Evolutionary conservation across 2,888 invertebrate genomes (phyloP).

Genomic region (Phengaris alcon): DNA sequence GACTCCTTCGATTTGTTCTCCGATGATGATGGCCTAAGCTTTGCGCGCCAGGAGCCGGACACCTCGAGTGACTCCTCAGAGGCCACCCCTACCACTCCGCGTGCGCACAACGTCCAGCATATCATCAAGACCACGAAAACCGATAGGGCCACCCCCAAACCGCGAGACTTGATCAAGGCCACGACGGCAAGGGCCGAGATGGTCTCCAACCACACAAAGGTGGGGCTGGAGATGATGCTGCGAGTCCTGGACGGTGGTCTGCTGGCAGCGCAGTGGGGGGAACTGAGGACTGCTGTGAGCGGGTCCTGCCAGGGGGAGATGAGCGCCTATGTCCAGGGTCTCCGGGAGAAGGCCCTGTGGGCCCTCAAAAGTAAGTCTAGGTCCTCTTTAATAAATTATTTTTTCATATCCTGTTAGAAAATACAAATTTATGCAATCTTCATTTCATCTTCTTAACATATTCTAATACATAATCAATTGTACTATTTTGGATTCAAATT

Average conservation of each 20-base stretch:
- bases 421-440: background rate
- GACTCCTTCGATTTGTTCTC: slow-evolving; percentile 63
- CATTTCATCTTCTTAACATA: too few species aligned
- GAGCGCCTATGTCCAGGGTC: slow-evolving; percentile 79
- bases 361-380: slow-evolving; percentile 87
- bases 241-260: slow-evolving; percentile 79
- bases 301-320: slow-evolving; percentile 78
- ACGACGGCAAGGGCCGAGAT: slow-evolving; percentile 60
- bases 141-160: slow-evolving; percentile 41
- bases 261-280: slow-evolving; percentile 77
- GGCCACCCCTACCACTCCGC: slow-evolving; percentile 58
- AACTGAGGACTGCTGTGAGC: slow-evolving; percentile 66
- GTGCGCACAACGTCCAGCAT: slow-evolving; percentile 71
- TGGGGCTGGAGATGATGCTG: slow-evolving; percentile 75
- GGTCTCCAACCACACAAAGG: slow-evolving; percentile 39
- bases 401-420: background rate
- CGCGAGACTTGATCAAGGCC: slow-evolving; percentile 56
- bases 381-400: slow-evolving; percentile 48
- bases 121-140: slow-evolving; percentile 58
- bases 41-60: slow-evolving; percentile 56
- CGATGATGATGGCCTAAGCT: slow-evolving; percentile 67
- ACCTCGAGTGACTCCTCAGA: slow-evolving; percentile 49
- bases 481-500: background rate
- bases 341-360: slow-evolving; percentile 81
- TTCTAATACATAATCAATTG: too few species aligned